Base-by-base conservation (phyloP, 2,888 invertebrate species). In the Yponomeuta cagnagella region DNA sequence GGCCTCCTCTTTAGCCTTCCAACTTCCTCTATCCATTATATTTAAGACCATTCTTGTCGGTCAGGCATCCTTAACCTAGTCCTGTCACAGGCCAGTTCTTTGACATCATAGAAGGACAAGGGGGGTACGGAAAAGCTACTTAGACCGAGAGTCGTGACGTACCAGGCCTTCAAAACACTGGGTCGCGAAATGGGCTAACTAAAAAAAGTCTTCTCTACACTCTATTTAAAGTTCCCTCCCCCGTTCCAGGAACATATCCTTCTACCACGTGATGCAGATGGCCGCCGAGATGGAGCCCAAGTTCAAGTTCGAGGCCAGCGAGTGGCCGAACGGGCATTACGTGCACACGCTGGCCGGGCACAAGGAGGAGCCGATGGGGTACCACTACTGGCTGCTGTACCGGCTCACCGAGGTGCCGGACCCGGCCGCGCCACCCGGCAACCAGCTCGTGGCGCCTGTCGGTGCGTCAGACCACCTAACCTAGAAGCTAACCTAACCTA, bases 261-360 rank as follows among this genome's bases (percentile, higher is more conserved):
- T 94, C 86, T 94, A 94, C 83, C 94, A 94, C 80, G 95, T 96
- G 75, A 97, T 97, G 97, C 95, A 96, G 82, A 94, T 95, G 88
- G 97, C 97, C 0, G 96, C 97, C 72, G 96, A 96, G 74, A 93
- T 95, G 78, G 96, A 97, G 82, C 93, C 95, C 1, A 93, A 93
- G 82, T 93, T 93, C 84, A 94, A 95, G 79, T 96, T 96, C 82
- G 94, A 95, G 75, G 96, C 97, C 0, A 95, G 96, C 76, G 96
- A 97, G 82, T 97, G 97, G 97, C 97, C 97, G 1, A 97, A 97
- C 82, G 97, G 97, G 0, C 97, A 97, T 84, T 97, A 97, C 84
- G 96, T 97, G 37, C 97, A 97, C 86, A 97, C 97, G 0, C 91
- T 97, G 75, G 96, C 95, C 0, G 96, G 96, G 0, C 95, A 95